Base-by-base conservation (phyloP, 2,113 vertebrate genomes). In the Petromus typicus region DNA sequence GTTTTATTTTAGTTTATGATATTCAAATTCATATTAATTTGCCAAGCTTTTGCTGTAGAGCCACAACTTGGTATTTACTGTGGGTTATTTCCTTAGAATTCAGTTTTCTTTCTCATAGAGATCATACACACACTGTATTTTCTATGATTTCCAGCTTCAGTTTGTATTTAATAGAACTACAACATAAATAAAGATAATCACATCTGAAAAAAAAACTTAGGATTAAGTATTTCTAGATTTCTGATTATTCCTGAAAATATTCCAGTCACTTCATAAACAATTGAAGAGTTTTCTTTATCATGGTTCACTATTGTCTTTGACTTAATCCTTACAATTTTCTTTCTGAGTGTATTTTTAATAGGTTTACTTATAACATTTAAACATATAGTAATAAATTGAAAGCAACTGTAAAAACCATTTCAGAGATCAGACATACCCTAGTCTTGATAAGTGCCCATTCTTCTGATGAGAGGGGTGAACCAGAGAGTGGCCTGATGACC, bases 201-300 rank as follows among this genome's bases (percentile, higher is more conserved):
- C 20, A 16, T 57, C 76, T 89, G 34, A n/a, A 54, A 87, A 96
- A 97, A 14, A 4, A 81, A 59, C 69, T 76, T 11, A 78, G 17
- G 37, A 86, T 66, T 48, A 96, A 95, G n/a, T 79, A 25, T 85
- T 80, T 84, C 57, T 37, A 94, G 30, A 59, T 81, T 92, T 94
- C 73, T 67, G 20, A 54, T 63, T 82, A 67, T 79, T 43, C 17
- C 25, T 78, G 22, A n/a, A 2, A 63, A 25, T 96, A 7, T 76
- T 80, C 25, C 16, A 56, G 1, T 78, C 87, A 64, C 5, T 90
- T 90, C 63, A 95, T 79, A 63, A 90, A 89, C 7, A 91, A 32
- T 40, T 1, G 10, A 84, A 63, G 22, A 22, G 3, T 22, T 23
- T 9, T 90, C 23, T 71, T 94, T 80, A 92, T 89, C 45, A 90